Base-by-base conservation (phyloP, 2,113 vertebrate genomes). In the Bubo blakistoni region DNA sequence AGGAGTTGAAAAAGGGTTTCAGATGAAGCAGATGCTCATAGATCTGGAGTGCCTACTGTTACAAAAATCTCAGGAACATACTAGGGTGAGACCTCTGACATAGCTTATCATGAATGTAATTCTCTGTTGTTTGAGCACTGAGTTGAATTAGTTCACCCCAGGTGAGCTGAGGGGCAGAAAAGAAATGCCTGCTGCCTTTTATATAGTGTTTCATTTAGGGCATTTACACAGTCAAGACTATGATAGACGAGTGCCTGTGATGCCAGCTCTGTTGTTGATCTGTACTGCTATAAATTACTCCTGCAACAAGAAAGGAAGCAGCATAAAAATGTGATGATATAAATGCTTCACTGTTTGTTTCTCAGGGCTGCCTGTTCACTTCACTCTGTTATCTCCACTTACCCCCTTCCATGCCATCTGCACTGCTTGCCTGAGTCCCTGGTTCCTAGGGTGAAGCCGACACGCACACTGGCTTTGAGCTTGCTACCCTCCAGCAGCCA, bases 131-230 rank as follows among this genome's bases (percentile, higher is more conserved):
- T 76, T 67, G 57, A 91, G 69, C 36, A 32, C 44, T n/a, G 65
- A 67, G 40, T 54, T 87, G 78, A 96, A 81, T 93, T 77, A 80
- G 55, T 46, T 91, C 65, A 76, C 49, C 17, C 69, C 57, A 88
- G 12, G 7, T 54, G 77, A 88, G 88, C 51, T 32, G 57, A 86
- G 40, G 13, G 13, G 30, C 34, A 91, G 57, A 65, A 84, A 58
- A 94, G n/a, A 84, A 94, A 87, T 57, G 20, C 49, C 66, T 76
- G 52, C 73, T 86, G 55, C 27, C 11, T 94, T 92, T 89, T 72
- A 6, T 9, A 38, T 14, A 20, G 44, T 40, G 36, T 63, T 91
- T 81, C 44, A 46, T 81, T 71, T 59, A 40, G 81, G 57, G 40
- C 61, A 54, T 76, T 93, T 72, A 74, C 65, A 65, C 61, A 22